Evolutionary conservation across 2,888 invertebrate species (phyloP).

Genomic region (Disparrhopalites patrizii): DNA sequence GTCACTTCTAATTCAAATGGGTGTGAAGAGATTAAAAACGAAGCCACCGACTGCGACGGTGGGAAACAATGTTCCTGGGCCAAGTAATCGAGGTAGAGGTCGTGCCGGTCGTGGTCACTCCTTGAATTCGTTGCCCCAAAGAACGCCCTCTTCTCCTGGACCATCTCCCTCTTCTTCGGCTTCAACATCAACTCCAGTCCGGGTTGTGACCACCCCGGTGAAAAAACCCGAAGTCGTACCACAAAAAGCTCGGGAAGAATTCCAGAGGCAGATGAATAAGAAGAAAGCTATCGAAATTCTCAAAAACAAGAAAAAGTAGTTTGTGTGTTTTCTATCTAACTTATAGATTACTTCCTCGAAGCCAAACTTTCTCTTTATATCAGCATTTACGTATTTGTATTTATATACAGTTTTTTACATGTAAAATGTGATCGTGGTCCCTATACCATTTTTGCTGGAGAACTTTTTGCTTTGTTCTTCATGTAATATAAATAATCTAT

Average conservation of each 20-base stretch:
- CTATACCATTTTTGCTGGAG: too few relatives aligned
- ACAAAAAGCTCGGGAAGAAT: slow-evolving; percentile 66
- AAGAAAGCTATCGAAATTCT: slow-evolving; percentile 70
- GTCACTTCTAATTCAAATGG: slow-evolving; percentile 16
- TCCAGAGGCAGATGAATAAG: slow-evolving; percentile 63
- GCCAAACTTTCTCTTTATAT: too few relatives aligned
- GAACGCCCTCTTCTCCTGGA: background rate
- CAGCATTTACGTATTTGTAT: too few relatives aligned
- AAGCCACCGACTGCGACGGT: background rate
- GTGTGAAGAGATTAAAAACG: slow-evolving; percentile 10
- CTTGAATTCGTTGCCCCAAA: background rate
- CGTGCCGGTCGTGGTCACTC: background rate
- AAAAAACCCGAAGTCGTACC: slow-evolving; percentile 63
- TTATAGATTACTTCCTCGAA: too few relatives aligned
- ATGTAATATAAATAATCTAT: too few relatives aligned
- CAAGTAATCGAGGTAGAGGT: background rate
- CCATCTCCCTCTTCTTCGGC: background rate
- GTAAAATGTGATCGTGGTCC: too few relatives aligned
- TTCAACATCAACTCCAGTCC: background rate
- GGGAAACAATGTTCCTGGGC: background rate
- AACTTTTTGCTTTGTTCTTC: too few relatives aligned
- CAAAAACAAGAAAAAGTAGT: slow-evolving; percentile 41
- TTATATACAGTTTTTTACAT: too few relatives aligned
- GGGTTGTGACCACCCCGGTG: slow-evolving; percentile 47
- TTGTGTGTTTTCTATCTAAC: too few relatives aligned